These are phyloP conservation scores for Ctenosaura bakeri DNA, from an alignment of 2,797 vertebrate genomes.

Conservation along the genomic window DNA sequence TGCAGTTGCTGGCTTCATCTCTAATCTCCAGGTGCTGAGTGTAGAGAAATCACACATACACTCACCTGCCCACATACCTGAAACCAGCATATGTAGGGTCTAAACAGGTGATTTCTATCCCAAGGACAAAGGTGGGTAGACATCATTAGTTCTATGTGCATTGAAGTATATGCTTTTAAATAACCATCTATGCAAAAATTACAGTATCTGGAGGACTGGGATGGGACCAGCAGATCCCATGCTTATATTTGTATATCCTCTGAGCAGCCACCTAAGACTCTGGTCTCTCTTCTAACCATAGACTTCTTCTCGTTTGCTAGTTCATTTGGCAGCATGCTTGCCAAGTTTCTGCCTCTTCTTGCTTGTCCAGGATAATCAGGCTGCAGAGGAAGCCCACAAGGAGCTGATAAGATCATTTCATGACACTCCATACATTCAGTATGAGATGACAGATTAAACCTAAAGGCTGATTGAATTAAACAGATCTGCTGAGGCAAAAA, in stretches of 20 bases:
- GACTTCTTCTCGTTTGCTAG: background rate
- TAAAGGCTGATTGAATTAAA: background rate
- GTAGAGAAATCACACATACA: background rate
- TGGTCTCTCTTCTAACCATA: background rate
- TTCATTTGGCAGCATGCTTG: background rate
- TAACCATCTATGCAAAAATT: background rate
- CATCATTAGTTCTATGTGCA: background rate
- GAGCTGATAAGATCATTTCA: background rate
- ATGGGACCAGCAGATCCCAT: background rate
- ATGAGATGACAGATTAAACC: background rate
- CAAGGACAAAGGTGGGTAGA: background rate
- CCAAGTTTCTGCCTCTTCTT: slow-evolving; percentile 10
- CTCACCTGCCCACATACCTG: background rate
- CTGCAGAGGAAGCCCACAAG: background rate
- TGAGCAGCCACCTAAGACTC: background rate
- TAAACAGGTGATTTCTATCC: background rate
- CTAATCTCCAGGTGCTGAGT: background rate
- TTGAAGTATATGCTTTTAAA: background rate
- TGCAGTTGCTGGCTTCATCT: background rate
- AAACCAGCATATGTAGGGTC: too few relatives aligned
- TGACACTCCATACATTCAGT: background rate
- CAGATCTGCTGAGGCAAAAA: background rate
- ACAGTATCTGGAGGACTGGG: background rate
- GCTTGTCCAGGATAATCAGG: slow-evolving; percentile 1
- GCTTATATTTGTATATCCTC: background rate